A percentile compares a stretch with the other conserved stretches of the same genome.
These are phyloP conservation scores for Isurus oxyrinchus DNA, from an alignment of 2,113 vertebrate genomes.

Conservation along the genomic window DNA sequence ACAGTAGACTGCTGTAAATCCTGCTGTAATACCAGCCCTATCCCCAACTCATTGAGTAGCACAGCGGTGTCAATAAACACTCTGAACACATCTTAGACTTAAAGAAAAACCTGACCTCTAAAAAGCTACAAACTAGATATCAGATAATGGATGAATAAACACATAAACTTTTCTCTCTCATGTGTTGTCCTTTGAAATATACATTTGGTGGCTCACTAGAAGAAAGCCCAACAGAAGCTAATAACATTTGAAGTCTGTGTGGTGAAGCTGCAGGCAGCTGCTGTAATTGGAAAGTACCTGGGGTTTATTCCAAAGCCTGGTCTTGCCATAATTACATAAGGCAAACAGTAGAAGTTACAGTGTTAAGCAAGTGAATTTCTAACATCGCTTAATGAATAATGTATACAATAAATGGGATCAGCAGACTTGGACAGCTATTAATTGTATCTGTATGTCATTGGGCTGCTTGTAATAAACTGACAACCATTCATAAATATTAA, in stretches of 20 bases:
- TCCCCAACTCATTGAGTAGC: not conserved
- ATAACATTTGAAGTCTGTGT: not conserved
- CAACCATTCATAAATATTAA: slow-evolving; percentile 30
- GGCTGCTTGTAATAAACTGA: slow-evolving; percentile 27
- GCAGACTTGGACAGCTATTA: not conserved
- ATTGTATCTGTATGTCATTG: not conserved
- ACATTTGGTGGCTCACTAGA: not conserved
- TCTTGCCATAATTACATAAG: not conserved
- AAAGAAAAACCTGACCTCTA: not conserved
- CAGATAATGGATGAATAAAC: not conserved
- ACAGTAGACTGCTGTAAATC: too few relatives aligned
- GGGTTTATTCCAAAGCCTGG: not conserved
- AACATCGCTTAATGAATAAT: slow-evolving; percentile 26
- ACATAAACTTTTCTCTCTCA: not conserved
- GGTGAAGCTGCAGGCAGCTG: not conserved
- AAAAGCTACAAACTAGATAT: too few relatives aligned
- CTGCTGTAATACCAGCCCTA: not conserved
- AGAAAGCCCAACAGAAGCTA: not conserved
- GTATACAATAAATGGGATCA: slow-evolving; percentile 22
- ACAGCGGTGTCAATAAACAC: not conserved
- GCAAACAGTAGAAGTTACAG: not conserved
- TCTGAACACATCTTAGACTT: not conserved
- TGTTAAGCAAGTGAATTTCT: not conserved
- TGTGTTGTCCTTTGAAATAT: not conserved
- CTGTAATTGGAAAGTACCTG: not conserved